Percentiles rank a stretch among this genome's conserved stretches.
phyloP scores from a whole-genome alignment of 2,888 invertebrate species.

The Strigamia crassipes region DNA sequence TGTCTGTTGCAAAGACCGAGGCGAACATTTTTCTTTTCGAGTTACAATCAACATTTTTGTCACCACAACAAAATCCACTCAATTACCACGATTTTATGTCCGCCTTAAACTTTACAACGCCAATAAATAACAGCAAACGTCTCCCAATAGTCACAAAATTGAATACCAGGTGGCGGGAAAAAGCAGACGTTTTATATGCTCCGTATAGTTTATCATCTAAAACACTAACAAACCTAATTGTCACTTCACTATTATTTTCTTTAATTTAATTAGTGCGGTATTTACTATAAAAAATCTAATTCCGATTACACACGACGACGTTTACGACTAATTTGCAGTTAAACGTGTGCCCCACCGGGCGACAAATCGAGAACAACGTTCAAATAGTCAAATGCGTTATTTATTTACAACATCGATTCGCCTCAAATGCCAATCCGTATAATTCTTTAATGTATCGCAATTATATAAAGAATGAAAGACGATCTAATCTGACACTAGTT shows the following conservation, averaged over 20 bases:
- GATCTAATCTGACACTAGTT: no score
- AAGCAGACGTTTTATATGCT: not conserved
- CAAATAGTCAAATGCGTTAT: no score
- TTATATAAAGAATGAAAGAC: no score
- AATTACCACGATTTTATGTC: slow-evolving; percentile 22
- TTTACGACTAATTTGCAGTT: no score
- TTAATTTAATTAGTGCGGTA: not conserved
- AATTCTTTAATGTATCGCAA: no score
- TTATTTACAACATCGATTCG: no score
- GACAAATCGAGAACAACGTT: no score
- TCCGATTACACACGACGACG: no score
- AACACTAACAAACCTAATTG: not conserved
- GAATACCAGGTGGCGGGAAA: slow-evolving; percentile 35
- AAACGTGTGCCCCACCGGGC: no score
- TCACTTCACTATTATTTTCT: not conserved
- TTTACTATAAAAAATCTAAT: not conserved
- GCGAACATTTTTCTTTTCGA: not conserved
- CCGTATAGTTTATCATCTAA: not conserved
- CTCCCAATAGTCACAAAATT: slow-evolving; percentile 37
- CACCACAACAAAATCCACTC: slow-evolving; percentile 38
- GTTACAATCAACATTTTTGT: slow-evolving; percentile 35
- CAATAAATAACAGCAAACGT: slow-evolving; percentile 31
- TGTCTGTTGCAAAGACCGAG: not conserved
- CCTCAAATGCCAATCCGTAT: no score
- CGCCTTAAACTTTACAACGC: slow-evolving; percentile 13